Evolutionary conservation across 2,888 invertebrate genomes (phyloP).

Genomic region (Dyspetes luteomarginatus): DNA sequence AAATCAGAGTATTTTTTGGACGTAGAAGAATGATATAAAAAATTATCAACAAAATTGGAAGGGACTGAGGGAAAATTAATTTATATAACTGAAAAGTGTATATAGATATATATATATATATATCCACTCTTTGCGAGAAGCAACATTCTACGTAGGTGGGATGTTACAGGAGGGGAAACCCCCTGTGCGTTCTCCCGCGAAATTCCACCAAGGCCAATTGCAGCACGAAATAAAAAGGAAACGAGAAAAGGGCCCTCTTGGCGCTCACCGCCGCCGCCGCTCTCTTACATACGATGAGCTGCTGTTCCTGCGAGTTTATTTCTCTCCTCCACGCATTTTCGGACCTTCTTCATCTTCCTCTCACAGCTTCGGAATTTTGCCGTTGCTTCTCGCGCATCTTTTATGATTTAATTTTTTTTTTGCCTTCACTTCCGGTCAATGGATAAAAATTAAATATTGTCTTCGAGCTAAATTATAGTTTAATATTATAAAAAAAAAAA

Average conservation of each 20-base stretch:
- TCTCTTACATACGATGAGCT: conserved; percentile 43
- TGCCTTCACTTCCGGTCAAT: not conserved
- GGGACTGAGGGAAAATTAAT: no score
- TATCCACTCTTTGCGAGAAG: conserved; percentile 34
- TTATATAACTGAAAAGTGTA: no score
- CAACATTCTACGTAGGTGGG: conserved; percentile 62
- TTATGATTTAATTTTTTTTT: not conserved
- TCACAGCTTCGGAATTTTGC: conserved; percentile 2
- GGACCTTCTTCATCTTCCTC: not conserved
- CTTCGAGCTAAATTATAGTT: not conserved
- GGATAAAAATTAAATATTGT: not conserved
- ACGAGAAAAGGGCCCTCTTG: conserved; percentile 36
- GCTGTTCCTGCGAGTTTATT: not conserved
- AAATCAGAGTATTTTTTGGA: no score
- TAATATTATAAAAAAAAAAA: not conserved
- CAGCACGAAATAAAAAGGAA: conserved; percentile 38
- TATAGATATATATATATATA: no score
- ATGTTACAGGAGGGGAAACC: conserved; percentile 38
- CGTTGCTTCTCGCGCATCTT: not conserved
- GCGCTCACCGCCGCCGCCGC: not conserved
- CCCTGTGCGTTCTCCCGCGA: conserved; percentile 3
- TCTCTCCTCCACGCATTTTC: conserved; percentile 12
- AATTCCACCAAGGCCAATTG: conserved; percentile 57
- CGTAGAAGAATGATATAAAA: no score
- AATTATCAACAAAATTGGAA: no score